Conservation (phyloP, 2,888 invertebrate species). For the Deladenus siricidicola region DNA sequence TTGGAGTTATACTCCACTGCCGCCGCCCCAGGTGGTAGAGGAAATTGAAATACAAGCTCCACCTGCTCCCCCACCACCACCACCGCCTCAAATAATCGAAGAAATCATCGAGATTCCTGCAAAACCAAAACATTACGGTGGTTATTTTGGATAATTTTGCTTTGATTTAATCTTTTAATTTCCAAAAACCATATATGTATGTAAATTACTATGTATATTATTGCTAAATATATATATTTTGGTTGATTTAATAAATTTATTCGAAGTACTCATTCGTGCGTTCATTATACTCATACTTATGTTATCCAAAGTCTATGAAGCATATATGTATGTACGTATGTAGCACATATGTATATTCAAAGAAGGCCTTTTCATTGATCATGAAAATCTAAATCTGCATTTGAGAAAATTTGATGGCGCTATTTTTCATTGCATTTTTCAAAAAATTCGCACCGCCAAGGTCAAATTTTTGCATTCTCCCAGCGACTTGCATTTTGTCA, state of each 20-base stretch:
- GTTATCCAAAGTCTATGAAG: neutral
- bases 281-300: neutral
- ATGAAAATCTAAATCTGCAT: neutral
- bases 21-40: neutral
- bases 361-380: no score
- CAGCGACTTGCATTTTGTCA: no score
- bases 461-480: no score
- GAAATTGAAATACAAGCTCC: neutral
- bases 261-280: no score
- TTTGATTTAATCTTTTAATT: no score
- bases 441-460: no score
- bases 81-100: neutral
- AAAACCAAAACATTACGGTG: neutral
- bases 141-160: neutral
- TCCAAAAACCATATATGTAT: no score
- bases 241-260: no score
- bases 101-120: neutral
- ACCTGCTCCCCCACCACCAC: slow-evolving; percentile 3
- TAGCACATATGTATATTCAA: neutral
- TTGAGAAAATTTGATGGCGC: neutral
- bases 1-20: neutral
- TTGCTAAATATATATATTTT: no score
- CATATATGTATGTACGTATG: neutral
- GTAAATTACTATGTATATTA: no score
- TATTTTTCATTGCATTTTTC: no score